Evolutionary conservation across 2,888 invertebrate species (phyloP).

Genomic region (Callinectes sapidus): DNA sequence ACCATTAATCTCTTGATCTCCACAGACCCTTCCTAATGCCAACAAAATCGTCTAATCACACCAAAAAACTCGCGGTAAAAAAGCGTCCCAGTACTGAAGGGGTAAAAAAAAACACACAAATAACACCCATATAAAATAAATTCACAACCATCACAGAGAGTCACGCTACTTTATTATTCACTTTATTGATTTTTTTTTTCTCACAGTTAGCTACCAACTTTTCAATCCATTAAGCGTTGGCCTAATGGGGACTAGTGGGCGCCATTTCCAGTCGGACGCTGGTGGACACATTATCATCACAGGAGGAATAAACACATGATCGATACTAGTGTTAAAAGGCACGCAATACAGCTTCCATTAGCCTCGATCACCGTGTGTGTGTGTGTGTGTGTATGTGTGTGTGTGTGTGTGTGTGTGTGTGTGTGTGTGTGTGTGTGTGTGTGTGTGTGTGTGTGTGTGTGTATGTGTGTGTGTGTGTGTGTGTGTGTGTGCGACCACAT

Average conservation of each 20-base stretch:
- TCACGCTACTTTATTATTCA: background rate
- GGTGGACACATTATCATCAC: background rate
- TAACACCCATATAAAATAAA: background rate
- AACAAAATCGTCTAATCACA: too few species aligned
- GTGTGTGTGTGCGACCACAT: background rate
- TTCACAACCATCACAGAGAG: background rate
- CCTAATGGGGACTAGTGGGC: background rate
- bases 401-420: constrained; percentile 15
- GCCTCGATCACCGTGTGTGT: background rate
- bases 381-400: background rate
- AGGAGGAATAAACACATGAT: background rate
- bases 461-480: constrained; percentile 25
- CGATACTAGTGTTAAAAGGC: background rate
- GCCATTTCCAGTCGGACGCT: background rate
- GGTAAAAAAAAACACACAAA: background rate
- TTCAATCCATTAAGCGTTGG: background rate
- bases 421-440: constrained; percentile 25
- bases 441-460: constrained; percentile 25
- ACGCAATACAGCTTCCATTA: background rate
- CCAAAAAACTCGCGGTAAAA: too few species aligned
- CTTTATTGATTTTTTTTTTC: background rate
- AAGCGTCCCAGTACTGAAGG: too few species aligned
- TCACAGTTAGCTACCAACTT: background rate
- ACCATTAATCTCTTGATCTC: too few species aligned
- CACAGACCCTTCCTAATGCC: too few species aligned